Evolutionary conservation across 53 echinoderm and acorn worm species (phyloP), one percentile per base, ranked within the genome.

Genomic region (Crossaster papposus): DNA sequence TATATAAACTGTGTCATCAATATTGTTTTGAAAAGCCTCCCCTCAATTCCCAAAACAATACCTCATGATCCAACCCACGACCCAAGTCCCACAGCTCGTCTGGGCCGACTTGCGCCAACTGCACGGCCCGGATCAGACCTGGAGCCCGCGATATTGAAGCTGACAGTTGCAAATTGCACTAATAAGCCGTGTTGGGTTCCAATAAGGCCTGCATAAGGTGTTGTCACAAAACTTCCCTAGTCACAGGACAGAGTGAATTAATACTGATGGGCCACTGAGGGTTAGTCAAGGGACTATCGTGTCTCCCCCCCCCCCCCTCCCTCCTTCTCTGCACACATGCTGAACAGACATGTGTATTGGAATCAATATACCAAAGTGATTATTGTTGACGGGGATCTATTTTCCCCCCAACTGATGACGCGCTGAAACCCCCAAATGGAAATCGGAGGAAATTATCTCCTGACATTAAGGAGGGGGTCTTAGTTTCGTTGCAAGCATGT

Each of bases 91-190:
- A 44, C 44, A 5, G 44, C 44, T 44, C n/a, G n/a, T n/a, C 44
- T 9, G 44, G 44, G 6, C 2, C 1, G 44, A 44, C 44, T 44
- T 5, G 6, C 17, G 51, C 83, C 83, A 70, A 83, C 83, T 83
- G 83, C 70, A 83, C 83, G 70, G 83, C 70, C 36, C 12, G 26
- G 68, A 70, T 85, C 85, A 85, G 35, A 52, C 85, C 71, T 52
- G 53, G 71, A 72, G 6, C 72, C 78, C 52, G 30, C 72, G 37
- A 51, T 72, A 85, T 85, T 85, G 54, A 52, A 54, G 53, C 72
- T 85, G 85, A 73, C 85, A 85, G 85, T 85, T 85, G 85, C 85
- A 85, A 85, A 85, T 85, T 73, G 85, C 51, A 38, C 54, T 85
- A 73, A 85, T 85, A 72, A 85, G 85, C 85, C 73, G 64, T 51